Conservation (phyloP, 2,797 vertebrate species). For the Melanotaenia nigrans region DNA sequence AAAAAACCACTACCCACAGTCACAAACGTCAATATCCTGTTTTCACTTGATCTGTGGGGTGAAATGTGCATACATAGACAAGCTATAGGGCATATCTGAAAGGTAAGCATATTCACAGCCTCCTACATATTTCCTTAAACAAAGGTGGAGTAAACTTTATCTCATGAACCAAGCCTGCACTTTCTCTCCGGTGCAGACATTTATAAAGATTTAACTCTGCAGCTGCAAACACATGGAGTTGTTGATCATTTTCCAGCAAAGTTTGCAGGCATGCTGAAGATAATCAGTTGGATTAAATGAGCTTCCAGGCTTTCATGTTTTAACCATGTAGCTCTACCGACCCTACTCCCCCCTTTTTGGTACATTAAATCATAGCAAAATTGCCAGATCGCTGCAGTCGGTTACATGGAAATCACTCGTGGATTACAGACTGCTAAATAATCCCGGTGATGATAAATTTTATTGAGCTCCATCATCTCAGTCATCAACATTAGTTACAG, state of each 20-base stretch:
- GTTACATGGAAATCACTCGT: conserved; percentile 22
- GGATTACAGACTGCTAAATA: conserved; percentile 55
- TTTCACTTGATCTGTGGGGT: neutral
- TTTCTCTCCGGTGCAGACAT: neutral
- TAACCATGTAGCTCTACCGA: neutral
- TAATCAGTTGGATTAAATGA: conserved; percentile 19
- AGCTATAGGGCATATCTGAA: neutral
- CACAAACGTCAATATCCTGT: conserved; percentile 10
- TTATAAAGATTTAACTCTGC: neutral
- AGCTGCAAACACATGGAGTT: conserved; percentile 7
- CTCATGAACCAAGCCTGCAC: neutral
- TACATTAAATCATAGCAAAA: conserved; percentile 24
- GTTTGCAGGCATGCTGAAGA: conserved; percentile 22
- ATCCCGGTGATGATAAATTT: conserved; percentile 49
- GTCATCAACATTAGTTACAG: conserved; percentile 42
- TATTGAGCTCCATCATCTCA: conserved; percentile 30
- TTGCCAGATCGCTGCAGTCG: conserved; percentile 15
- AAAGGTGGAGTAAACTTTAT: conserved; percentile 8
- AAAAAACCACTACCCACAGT: conserved; percentile 1
- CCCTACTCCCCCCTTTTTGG: neutral
- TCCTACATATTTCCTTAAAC: conserved; percentile 6
- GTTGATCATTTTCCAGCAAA: conserved; percentile 11
- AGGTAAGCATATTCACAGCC: neutral
- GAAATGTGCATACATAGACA: neutral
- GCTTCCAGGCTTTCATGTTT: conserved; percentile 11